Base-by-base conservation (phyloP, 2,797 vertebrate species). In the Synaphobranchus kaupii region DNA sequence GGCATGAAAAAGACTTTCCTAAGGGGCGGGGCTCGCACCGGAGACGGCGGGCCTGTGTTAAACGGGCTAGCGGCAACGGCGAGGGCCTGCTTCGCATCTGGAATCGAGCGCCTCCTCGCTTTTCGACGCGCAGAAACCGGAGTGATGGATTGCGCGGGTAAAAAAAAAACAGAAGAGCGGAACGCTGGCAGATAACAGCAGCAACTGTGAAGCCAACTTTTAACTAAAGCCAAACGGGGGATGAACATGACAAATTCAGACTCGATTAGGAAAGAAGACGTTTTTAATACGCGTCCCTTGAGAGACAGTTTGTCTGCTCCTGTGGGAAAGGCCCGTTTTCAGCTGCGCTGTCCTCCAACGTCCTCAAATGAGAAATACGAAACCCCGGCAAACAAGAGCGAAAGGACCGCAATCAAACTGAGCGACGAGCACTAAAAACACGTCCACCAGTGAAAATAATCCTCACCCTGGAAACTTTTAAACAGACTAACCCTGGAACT, bases 1-100 rank as follows among this genome's bases (percentile, higher is more conserved):
- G 88, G 96, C 96, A 95, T 93, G 96, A 95, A 92, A 92, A 90
- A 93, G 95, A 94, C 93, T 63, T 22, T 52, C 8, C 58, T 17
- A 22, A 22, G 22, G 63, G 63, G 63, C 63, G 63, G 63, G 63
- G n/a, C 25, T 66, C 9, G 25, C 8, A 10, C 4, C 2, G 54
- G 28, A 39, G 25, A 50, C 13, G n/a, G 44, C 10, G 60, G 58
- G 39, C 4, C 28, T 44, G 28, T 4, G 71, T 39, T 9, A n/a
- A 63, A 63, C 50, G 31, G 25, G 54, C 25, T 0, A 3, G 48
- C 17, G 1, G 31, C n/a, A 50, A 25, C 28, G 22, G 56, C n/a
- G 66, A 28, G 13, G 34, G 20, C 28, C 39, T 8, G 47, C 81
- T 68, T 54, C 58, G 56, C 83, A 89, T 87, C 44, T 76, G 88